These are phyloP conservation scores for Dendrolimus pini DNA, from an alignment of 2,888 invertebrate genomes.

Conservation along the genomic window DNA sequence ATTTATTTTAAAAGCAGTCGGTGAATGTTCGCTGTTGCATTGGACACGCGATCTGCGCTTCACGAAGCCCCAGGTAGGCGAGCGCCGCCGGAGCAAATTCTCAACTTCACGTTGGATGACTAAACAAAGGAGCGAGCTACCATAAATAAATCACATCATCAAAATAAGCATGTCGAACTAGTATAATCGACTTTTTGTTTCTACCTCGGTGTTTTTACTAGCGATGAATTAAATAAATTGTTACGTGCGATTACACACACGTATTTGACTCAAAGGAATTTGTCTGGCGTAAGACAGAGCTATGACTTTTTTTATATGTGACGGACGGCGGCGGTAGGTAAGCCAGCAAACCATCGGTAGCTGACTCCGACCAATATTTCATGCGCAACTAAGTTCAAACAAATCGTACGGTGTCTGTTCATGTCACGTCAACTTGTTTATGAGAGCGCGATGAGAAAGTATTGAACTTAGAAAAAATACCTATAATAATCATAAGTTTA, in stretches of 20 bases:
- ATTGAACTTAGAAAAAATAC: background rate
- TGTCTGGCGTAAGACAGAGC: slow-evolving; percentile 56
- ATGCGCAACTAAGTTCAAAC: slow-evolving; percentile 73
- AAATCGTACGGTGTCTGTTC: slow-evolving; percentile 72
- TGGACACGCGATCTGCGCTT: slow-evolving; percentile 59
- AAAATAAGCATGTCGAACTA: slow-evolving; percentile 20
- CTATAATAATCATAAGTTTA: too few species aligned
- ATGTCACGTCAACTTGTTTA: slow-evolving; percentile 53
- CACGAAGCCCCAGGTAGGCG: slow-evolving; percentile 60
- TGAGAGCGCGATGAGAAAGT: slow-evolving; percentile 4
- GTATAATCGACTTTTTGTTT: slow-evolving; percentile 18
- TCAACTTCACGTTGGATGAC: slow-evolving; percentile 25
- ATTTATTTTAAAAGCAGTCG: slow-evolving; percentile 36
- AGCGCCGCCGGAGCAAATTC: slow-evolving; percentile 29
- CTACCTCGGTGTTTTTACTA: slow-evolving; percentile 27
- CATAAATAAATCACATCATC: slow-evolving; percentile 17
- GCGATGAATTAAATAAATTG: slow-evolving; percentile 60
- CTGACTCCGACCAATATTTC: slow-evolving; percentile 60
- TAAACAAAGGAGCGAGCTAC: slow-evolving; percentile 27
- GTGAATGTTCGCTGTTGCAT: slow-evolving; percentile 45
- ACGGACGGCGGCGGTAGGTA: slow-evolving; percentile 65
- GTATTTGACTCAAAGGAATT: slow-evolving; percentile 71
- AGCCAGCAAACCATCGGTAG: slow-evolving; percentile 74
- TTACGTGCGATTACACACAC: slow-evolving; percentile 70
- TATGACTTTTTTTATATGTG: slow-evolving; percentile 50